A percentile compares a stretch with the other conserved stretches of the same genome.
Evolutionary conservation across 2,888 invertebrate genomes (phyloP).

Genomic region (Synergus gifuensis): DNA sequence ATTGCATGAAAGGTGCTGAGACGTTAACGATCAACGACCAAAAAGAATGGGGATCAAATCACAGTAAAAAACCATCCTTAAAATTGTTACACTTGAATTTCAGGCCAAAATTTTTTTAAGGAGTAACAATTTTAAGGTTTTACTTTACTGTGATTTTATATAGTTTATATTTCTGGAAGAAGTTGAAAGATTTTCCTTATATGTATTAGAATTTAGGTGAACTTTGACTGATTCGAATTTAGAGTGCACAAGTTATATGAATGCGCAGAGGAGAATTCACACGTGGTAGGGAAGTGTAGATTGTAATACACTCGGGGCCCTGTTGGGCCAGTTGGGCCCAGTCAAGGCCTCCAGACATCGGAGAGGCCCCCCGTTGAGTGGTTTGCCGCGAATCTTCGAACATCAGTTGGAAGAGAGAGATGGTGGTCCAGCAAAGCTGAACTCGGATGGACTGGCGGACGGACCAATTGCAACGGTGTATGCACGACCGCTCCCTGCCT

Average conservation of each 20-base stretch:
- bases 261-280: conserved; percentile 45
- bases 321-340: conserved; percentile 58
- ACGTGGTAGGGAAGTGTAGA: conserved; percentile 30
- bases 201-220: background rate
- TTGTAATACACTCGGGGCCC: conserved; percentile 40
- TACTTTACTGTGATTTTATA: too few species aligned
- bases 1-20: background rate
- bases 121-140: too few species aligned
- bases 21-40: background rate
- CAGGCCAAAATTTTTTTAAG: too few species aligned
- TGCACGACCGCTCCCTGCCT: conserved; percentile 49
- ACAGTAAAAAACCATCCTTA: too few species aligned
- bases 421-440: conserved; percentile 48
- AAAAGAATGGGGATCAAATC: background rate
- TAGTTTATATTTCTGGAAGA: too few species aligned
- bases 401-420: conserved; percentile 41
- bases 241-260: background rate
- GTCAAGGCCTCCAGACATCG: conserved; percentile 72
- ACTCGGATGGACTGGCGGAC: conserved; percentile 48
- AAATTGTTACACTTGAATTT: too few species aligned
- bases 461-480: conserved; percentile 46
- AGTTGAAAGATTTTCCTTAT: too few species aligned
- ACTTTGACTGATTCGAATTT: too few species aligned
- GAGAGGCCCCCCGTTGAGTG: conserved; percentile 62
- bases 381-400: conserved; percentile 54